Base-by-base conservation (phyloP, 2,888 invertebrate species). In the Carpatolechia fugitivella region DNA sequence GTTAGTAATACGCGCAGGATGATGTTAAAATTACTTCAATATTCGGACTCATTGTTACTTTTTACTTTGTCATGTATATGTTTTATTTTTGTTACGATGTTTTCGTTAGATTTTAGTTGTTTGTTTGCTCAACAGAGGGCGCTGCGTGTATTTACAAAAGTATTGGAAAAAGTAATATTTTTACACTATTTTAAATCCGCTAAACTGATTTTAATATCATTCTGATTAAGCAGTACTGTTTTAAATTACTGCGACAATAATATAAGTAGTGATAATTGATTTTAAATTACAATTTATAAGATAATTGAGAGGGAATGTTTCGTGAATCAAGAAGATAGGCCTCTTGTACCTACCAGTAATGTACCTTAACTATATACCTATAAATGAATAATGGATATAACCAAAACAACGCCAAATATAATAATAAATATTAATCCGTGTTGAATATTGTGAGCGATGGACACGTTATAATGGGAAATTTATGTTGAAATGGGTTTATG, bases 381-480 rank as follows among this genome's bases (percentile, higher is more conserved):
- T 29, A 44, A 3, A 24, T 41, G 24, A 11, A 44, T n/a, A n/a
- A n/a, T n/a, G n/a, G 24, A 44, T 44, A 24, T 50, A 54, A 54
- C 38, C 33, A 48, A 48, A 48, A 24, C 38, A 18, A 65, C 63
- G 68, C 74, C 72, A 72, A 70, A 69, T 70, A 69, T 65, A 58
- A 64, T 29, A 29, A 8, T 18, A 40, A 40, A n/a, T 20, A 6
- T 44, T 0, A 44, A 18, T 44, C 44, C 44, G 24, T 44, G 24
- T 44, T 20, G 10, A 24, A 44, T 44, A 24, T 24, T 44, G n/a
- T 20, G 20, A 33, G 8, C 16, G 16, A 11, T 44, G 4, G 13
- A 20, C 11, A 44, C 29, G 24, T 44, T 44, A n/a, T 24, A 29
- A 24, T 44, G 11, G 24, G 11, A 11, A 24, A 20, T 44, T 24